Conservation (phyloP, 2,797 vertebrate genomes). For the Gadopsis marmoratus region DNA sequence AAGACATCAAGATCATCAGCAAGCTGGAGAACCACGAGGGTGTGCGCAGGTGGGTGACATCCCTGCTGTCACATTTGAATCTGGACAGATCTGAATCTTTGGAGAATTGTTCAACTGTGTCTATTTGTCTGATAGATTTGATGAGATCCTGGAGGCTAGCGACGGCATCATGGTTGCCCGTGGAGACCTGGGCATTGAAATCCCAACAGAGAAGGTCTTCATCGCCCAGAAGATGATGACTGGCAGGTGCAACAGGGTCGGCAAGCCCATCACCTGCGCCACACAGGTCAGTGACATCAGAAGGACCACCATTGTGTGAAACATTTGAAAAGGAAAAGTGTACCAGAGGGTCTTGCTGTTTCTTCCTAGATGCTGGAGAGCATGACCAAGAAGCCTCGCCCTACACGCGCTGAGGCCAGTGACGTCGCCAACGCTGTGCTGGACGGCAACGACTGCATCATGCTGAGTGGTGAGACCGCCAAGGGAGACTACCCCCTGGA, state of each 20-base stretch:
- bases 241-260: slow-evolving; percentile 93
- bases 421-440: slow-evolving; percentile 86
- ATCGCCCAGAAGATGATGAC: slow-evolving; percentile 99
- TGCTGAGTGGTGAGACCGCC: slow-evolving; percentile 98
- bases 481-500: slow-evolving; percentile 98
- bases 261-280: slow-evolving; percentile 96
- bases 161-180: slow-evolving; percentile 99
- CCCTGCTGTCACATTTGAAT: neutral
- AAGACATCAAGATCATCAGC: slow-evolving; percentile 98
- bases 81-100: neutral
- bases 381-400: slow-evolving; percentile 84
- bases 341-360: neutral
- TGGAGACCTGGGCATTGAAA: slow-evolving; percentile 97
- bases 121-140: slow-evolving; percentile 86
- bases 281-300: slow-evolving; percentile 89
- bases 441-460: slow-evolving; percentile 90
- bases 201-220: slow-evolving; percentile 98
- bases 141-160: slow-evolving; percentile 97
- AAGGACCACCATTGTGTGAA: neutral
- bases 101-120: neutral
- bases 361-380: slow-evolving; percentile 80
- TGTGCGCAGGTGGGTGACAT: slow-evolving; percentile 88
- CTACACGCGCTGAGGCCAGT: slow-evolving; percentile 81
- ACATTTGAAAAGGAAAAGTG: neutral
- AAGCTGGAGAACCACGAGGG: slow-evolving; percentile 99